Conservation (phyloP, 2,797 vertebrate species). For the Philypnodon macrostomus region DNA sequence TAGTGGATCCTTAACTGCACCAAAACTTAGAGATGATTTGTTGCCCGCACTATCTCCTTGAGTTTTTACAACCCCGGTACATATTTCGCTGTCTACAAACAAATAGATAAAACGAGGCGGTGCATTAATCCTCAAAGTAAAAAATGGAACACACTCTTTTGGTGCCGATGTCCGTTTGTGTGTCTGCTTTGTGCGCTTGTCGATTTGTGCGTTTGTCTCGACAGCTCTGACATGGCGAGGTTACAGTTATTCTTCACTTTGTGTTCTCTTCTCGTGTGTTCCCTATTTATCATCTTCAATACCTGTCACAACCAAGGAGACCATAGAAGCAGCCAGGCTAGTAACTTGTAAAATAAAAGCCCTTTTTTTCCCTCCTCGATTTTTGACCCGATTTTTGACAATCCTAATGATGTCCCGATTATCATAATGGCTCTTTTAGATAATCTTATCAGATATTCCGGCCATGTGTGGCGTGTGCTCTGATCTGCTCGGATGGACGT, state of each 20-base stretch:
- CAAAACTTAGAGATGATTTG: conserved; percentile 60
- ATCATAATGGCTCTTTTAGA: no score
- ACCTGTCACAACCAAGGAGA: conserved; percentile 62
- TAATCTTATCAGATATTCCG: no score
- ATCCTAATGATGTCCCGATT: no score
- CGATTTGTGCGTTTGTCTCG: conserved; percentile 13
- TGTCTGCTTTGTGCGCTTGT: no score
- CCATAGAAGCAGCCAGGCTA: conserved; percentile 34
- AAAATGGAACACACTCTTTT: conserved; percentile 19
- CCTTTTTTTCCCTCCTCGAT: no score
- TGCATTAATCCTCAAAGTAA: conserved; percentile 38
- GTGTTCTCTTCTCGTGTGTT: conserved; percentile 23
- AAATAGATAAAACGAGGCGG: conserved; percentile 50
- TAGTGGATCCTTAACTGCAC: conserved; percentile 40
- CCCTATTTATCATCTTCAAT: conserved; percentile 51
- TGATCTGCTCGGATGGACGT: no score
- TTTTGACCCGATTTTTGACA: no score
- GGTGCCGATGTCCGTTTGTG: no score
- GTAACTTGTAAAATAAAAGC: conserved; percentile 44
- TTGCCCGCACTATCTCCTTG: conserved; percentile 41
- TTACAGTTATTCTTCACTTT: conserved; percentile 43
- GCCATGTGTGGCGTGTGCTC: no score
- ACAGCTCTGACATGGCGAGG: conserved; percentile 29
- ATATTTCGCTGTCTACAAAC: conserved; percentile 56
- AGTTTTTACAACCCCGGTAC: conserved; percentile 53